phyloP scores from a whole-genome alignment of 30 jellyfish, hydroid and myxozoan genomes.

The Phacellophora camtschatica region DNA sequence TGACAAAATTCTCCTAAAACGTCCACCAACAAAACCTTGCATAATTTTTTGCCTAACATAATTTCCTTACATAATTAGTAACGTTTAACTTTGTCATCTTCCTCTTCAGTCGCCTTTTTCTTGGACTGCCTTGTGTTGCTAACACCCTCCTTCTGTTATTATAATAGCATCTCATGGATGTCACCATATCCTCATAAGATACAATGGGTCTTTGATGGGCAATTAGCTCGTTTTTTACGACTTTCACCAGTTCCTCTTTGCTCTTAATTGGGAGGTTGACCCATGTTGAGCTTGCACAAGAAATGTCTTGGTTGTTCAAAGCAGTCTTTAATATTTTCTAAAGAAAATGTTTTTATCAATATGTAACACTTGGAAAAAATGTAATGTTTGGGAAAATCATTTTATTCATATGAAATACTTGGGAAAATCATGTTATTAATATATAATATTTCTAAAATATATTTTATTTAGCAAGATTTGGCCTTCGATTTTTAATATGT shows the following conservation, averaged over 20 bases:
- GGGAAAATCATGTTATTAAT: too few species aligned
- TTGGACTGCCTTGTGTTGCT: background rate
- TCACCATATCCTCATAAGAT: background rate
- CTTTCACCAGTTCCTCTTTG: background rate
- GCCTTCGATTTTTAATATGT: too few species aligned
- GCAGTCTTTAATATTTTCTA: background rate
- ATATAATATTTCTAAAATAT: too few species aligned
- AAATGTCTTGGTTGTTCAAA: background rate
- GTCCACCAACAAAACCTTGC: too few species aligned
- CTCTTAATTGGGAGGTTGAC: background rate
- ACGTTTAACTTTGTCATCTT: background rate
- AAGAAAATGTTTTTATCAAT: too few species aligned
- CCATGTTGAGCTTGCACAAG: background rate
- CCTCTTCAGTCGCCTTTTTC: background rate
- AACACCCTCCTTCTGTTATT: background rate
- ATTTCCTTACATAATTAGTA: background rate
- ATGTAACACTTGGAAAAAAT: background rate
- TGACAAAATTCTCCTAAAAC: too few species aligned
- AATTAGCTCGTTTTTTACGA: background rate
- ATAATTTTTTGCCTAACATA: too few species aligned
- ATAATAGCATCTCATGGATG: background rate
- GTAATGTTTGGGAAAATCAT: too few species aligned
- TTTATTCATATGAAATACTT: too few species aligned
- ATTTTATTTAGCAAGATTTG: too few species aligned
- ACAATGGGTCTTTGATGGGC: background rate